A percentile compares a stretch with the other conserved stretches of the same genome.
These are phyloP conservation scores for Drosophila kuntzei DNA, from an alignment of 2,888 invertebrate species.

Conservation along the genomic window DNA sequence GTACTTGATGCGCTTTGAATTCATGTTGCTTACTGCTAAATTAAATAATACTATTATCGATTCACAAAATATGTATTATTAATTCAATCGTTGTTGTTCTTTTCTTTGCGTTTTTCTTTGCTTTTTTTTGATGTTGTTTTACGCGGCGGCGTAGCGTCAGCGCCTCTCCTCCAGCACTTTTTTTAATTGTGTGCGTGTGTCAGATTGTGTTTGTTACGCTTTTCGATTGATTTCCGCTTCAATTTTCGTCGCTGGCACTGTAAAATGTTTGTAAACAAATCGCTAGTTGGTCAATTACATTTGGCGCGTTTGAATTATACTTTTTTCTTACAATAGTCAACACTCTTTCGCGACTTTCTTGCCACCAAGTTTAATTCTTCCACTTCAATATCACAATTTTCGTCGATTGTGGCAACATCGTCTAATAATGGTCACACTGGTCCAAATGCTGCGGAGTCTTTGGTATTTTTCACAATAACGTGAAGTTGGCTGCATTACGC, in stretches of 20 bases:
- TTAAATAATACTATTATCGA: neutral
- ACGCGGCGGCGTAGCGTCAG: slow-evolving; percentile 42
- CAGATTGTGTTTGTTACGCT: slow-evolving; percentile 25
- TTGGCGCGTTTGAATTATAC: slow-evolving; percentile 61
- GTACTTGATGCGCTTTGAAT: slow-evolving; percentile 81
- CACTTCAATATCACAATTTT: slow-evolving; percentile 64
- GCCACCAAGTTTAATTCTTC: slow-evolving; percentile 69
- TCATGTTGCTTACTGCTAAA: slow-evolving; percentile 60
- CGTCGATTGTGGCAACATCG: slow-evolving; percentile 83
- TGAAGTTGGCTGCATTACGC: slow-evolving; percentile 46
- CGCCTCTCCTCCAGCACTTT: slow-evolving; percentile 34
- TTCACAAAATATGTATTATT: neutral
- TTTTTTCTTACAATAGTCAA: slow-evolving; percentile 76
- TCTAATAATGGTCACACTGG: slow-evolving; percentile 78
- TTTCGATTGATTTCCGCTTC: slow-evolving; percentile 9
- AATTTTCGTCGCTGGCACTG: neutral
- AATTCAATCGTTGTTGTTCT: neutral
- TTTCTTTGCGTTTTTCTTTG: neutral
- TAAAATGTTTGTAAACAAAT: slow-evolving; percentile 38
- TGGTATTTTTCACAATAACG: slow-evolving; percentile 30
- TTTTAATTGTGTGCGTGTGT: slow-evolving; percentile 28
- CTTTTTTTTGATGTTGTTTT: slow-evolving; percentile 17
- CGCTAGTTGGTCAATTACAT: slow-evolving; percentile 46
- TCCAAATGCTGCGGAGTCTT: slow-evolving; percentile 6
- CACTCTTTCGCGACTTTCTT: slow-evolving; percentile 72